phyloP scores from a whole-genome alignment of 2,888 invertebrate genomes.

The Oasisia sp. region DNA sequence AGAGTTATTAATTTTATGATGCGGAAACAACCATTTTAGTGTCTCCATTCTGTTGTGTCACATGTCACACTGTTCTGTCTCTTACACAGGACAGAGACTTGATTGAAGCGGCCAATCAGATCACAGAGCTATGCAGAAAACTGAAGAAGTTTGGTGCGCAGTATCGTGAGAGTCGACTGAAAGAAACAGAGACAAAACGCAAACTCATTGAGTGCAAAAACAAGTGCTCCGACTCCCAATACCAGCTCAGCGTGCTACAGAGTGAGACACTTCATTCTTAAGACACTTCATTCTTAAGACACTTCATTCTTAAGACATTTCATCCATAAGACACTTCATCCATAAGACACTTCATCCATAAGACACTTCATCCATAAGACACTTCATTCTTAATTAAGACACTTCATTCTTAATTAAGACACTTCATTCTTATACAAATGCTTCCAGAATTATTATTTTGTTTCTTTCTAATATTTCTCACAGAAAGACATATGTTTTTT shows the following conservation, averaged over 20 bases:
- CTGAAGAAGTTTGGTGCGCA: constrained; percentile 49
- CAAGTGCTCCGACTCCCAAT: constrained; percentile 41
- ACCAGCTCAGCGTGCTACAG: not conserved
- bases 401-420: too few relatives aligned
- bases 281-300: not conserved
- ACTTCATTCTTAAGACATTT: not conserved
- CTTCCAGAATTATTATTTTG: not conserved
- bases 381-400: too few relatives aligned
- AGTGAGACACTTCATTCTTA: not conserved
- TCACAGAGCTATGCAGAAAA: constrained; percentile 48
- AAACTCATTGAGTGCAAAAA: constrained; percentile 53
- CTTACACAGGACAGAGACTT: constrained; percentile 51
- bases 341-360: too few relatives aligned
- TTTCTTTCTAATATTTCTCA: not conserved
- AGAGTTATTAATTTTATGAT: too few relatives aligned
- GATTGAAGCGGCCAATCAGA: constrained; percentile 47
- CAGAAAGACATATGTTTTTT: not conserved
- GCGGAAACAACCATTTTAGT: too few relatives aligned
- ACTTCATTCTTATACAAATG: constrained; percentile 1
- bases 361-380: not conserved
- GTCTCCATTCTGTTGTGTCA: not conserved
- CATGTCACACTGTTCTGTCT: not conserved
- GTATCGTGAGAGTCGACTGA: constrained; percentile 46
- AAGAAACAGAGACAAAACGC: constrained; percentile 47
- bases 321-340: not conserved